These are phyloP conservation scores for Diorhabda sublineata DNA, from an alignment of 1,140 invertebrate genomes.

Conservation along the genomic window DNA sequence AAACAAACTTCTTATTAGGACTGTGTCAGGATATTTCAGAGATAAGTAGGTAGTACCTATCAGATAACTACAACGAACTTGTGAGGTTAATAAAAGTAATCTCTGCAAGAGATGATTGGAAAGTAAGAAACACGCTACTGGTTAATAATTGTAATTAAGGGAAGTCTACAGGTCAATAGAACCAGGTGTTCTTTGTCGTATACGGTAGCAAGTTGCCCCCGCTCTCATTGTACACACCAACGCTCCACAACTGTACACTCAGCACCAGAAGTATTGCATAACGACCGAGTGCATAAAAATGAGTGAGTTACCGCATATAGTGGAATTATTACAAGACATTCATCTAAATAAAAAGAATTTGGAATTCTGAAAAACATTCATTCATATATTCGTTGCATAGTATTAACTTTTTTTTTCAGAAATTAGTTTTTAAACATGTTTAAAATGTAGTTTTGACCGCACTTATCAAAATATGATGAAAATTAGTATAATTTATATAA, in stretches of 20 bases:
- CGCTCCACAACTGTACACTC: constrained; percentile 10
- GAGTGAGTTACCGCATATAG: not conserved
- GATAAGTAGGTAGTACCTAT: constrained; percentile 8
- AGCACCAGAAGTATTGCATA: constrained; percentile 1
- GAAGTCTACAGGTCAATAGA: constrained; percentile 35
- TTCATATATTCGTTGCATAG: too few relatives aligned
- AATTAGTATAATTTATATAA: too few relatives aligned
- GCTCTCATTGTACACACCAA: constrained; percentile 17
- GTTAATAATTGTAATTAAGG: constrained; percentile 40
- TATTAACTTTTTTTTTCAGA: too few relatives aligned
- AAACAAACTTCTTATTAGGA: not conserved
- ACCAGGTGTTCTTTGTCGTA: constrained; percentile 35
- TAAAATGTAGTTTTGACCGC: too few relatives aligned
- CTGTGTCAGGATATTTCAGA: not conserved
- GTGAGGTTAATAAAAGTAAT: constrained; percentile 20
- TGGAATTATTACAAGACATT: not conserved
- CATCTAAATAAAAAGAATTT: too few relatives aligned
- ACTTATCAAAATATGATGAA: too few relatives aligned
- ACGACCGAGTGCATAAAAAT: not conserved
- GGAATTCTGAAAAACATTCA: too few relatives aligned
- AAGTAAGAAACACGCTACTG: constrained; percentile 35
- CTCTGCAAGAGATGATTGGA: constrained; percentile 26
- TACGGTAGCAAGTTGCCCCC: constrained; percentile 31
- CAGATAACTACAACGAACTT: constrained; percentile 12
- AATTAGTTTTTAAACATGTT: too few relatives aligned